Percentiles rank a stretch among this genome's conserved stretches.
Evolutionary conservation across 1,140 invertebrate species (phyloP).

Genomic region (Halyomorpha halys): DNA sequence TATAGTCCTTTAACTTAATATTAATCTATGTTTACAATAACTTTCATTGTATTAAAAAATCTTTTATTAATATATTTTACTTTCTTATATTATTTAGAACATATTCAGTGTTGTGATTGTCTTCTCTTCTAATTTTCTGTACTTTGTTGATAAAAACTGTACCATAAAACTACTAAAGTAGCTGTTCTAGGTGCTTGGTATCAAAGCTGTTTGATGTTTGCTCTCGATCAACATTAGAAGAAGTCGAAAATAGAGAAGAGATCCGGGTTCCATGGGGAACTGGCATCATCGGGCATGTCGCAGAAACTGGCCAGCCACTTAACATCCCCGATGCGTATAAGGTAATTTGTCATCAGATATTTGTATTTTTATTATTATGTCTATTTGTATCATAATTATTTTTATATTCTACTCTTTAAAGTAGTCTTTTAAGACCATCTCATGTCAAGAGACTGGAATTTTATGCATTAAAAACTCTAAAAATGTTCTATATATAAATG

Average conservation of each 20-base stretch:
- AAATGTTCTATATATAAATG: too few relatives aligned
- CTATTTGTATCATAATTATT: too few relatives aligned
- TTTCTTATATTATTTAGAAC: too few relatives aligned
- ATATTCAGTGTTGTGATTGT: too few relatives aligned
- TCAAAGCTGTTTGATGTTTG: slow-evolving; percentile 92
- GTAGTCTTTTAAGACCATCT: too few relatives aligned
- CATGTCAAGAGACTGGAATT: too few relatives aligned
- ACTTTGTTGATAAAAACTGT: background rate
- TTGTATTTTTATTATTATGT: too few relatives aligned
- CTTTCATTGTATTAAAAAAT: too few relatives aligned
- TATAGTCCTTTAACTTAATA: background rate
- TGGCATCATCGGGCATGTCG: slow-evolving; percentile 89
- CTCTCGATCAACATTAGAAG: slow-evolving; percentile 74
- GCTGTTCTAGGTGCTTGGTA: slow-evolving; percentile 54
- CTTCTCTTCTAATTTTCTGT: background rate
- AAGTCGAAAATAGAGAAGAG: slow-evolving; percentile 84
- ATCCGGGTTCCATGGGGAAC: slow-evolving; percentile 83
- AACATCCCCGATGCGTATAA: slow-evolving; percentile 94
- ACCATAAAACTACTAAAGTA: background rate
- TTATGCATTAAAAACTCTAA: too few relatives aligned
- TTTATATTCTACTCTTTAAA: too few relatives aligned
- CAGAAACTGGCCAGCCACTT: slow-evolving; percentile 79
- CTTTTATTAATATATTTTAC: too few relatives aligned
- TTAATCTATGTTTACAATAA: background rate
- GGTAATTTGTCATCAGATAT: slow-evolving; percentile 45